These are phyloP conservation scores for Aphis gossypii DNA, from an alignment of 1,140 invertebrate genomes.

Conservation along the genomic window DNA sequence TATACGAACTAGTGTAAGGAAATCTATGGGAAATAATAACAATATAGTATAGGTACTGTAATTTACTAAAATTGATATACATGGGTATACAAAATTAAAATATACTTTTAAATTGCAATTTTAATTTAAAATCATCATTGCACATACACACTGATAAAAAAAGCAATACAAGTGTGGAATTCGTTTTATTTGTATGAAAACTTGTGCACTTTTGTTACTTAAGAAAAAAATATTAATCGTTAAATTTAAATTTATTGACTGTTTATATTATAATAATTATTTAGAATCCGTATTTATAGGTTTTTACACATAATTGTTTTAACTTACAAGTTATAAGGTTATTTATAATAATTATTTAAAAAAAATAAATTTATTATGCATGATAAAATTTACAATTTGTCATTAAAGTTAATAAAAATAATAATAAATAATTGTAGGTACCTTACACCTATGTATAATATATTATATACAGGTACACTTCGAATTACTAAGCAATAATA, in stretches of 20 bases:
- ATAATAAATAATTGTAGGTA: neutral
- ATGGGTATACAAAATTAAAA: no score
- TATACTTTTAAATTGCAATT: no score
- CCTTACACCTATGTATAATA: neutral
- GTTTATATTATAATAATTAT: neutral
- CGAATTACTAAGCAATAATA: neutral
- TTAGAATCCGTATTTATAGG: neutral
- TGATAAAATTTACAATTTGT: neutral
- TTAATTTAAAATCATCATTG: no score
- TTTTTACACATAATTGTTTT: neutral
- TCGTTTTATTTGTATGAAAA: neutral
- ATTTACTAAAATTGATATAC: no score
- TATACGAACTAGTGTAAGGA: no score
- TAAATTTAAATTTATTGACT: neutral
- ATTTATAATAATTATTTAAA: neutral
- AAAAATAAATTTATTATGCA: neutral
- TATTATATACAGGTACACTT: neutral
- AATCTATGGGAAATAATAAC: no score
- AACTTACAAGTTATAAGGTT: neutral
- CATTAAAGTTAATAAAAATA: neutral
- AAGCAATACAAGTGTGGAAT: neutral
- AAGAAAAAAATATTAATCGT: neutral
- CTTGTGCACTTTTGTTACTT: neutral
- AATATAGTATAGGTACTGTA: no score
- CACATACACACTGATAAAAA: neutral